These are phyloP conservation scores for Epicauta chinensis DNA, from an alignment of 1,140 invertebrate species.

Conservation along the genomic window DNA sequence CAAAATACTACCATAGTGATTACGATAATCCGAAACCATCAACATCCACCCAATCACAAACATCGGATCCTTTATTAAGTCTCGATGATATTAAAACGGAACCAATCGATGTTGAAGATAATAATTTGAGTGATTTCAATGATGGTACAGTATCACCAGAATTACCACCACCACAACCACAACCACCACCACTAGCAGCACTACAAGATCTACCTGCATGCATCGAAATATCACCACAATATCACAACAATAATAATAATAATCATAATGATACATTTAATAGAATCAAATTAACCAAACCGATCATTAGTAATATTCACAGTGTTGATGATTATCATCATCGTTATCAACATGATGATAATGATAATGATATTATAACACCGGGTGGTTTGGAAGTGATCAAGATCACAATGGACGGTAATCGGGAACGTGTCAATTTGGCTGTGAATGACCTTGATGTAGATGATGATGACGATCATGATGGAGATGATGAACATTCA, in stretches of 20 bases:
- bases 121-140: conserved; percentile 19
- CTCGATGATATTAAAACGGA: conserved; percentile 31
- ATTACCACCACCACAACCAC: too few species aligned
- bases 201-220: neutral
- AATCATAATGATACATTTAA: conserved; percentile 5
- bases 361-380: neutral
- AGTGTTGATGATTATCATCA: conserved; percentile 3
- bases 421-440: neutral
- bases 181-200: too few species aligned
- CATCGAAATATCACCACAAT: conserved; percentile 17
- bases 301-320: conserved; percentile 25
- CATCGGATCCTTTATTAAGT: conserved; percentile 21
- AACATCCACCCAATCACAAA: conserved; percentile 10
- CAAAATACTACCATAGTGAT: conserved; percentile 33
- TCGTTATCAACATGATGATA: neutral
- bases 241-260: conserved; percentile 22
- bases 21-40: conserved; percentile 13
- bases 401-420: conserved; percentile 2
- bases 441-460: neutral
- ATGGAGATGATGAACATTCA: neutral
- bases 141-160: conserved; percentile 1
- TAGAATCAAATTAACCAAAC: conserved; percentile 18
- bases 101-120: conserved; percentile 31
- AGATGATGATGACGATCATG: neutral
- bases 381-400: conserved; percentile 9